phyloP scores from a whole-genome alignment of 2,888 invertebrate genomes.

The Nasonia oneida region DNA sequence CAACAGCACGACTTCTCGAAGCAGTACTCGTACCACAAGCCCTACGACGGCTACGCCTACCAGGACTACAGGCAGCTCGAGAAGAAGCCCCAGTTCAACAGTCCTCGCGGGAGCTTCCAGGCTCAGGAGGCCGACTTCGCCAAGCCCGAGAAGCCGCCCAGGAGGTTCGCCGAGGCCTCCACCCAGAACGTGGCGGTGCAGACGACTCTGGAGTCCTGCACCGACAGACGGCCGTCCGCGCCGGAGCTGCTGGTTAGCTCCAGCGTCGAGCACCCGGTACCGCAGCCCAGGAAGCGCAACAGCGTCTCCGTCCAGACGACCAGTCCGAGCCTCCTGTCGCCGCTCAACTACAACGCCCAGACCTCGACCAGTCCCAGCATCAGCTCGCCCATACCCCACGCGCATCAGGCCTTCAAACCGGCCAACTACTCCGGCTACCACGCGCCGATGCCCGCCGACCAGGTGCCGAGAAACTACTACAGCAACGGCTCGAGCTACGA shows the following conservation, averaged over 20 bases:
- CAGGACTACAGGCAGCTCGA: conserved; percentile 47
- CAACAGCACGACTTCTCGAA: conserved; percentile 43
- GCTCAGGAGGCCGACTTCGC: neutral
- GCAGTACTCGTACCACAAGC: conserved; percentile 57
- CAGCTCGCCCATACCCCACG: conserved; percentile 18
- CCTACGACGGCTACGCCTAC: conserved; percentile 58
- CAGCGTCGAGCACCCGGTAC: conserved; percentile 54
- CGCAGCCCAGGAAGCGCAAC: conserved; percentile 61
- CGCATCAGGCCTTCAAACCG: conserved; percentile 1
- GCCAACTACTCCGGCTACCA: neutral
- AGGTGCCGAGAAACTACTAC: conserved; percentile 11
- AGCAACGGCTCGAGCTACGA: conserved; percentile 14
- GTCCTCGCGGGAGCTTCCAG: neutral
- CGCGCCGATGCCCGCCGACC: neutral
- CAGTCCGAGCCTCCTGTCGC: conserved; percentile 27
- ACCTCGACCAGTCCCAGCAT: conserved; percentile 41
- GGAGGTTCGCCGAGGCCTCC: conserved; percentile 45
- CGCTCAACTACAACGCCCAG: neutral
- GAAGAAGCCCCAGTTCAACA: conserved; percentile 54
- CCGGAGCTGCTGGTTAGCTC: conserved; percentile 30
- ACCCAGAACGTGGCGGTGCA: conserved; percentile 66
- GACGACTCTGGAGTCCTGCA: conserved; percentile 61
- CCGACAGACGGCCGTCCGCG: conserved; percentile 11
- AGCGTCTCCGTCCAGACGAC: conserved; percentile 69
- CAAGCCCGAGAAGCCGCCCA: conserved; percentile 26